Base-by-base conservation (phyloP, 1,140 invertebrate genomes). In the Drosophila hydei region DNA sequence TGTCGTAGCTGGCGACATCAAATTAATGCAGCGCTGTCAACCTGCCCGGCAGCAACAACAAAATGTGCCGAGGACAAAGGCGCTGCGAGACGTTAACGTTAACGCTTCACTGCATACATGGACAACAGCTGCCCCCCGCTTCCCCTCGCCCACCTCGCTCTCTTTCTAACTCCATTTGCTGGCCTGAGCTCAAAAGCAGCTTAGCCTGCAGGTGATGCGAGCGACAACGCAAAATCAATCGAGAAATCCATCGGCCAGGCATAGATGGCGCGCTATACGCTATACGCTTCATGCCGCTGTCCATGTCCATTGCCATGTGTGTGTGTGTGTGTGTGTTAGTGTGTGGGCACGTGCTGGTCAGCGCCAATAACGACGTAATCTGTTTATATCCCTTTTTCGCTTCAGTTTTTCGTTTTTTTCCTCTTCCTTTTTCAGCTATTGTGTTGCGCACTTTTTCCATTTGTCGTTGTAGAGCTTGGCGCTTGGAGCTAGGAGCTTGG, bases 321-420 rank as follows among this genome's bases (percentile, higher is more conserved):
- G 40, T 18, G 40, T 38, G 33, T 42, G 40, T 18, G 40, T 16
- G 40, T 42, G 12, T 68, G 76, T 77, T 60, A 69, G 70, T 85
- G 81, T 85, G 81, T 85, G 81, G 81, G 74, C 81, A 87, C 81
- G 80, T 85, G 77, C 80, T 87, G 81, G 81, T 87, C 83, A 88
- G 78, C 77, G 85, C 77, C 81, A 87, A 87, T 87, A 87, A 87
- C 81, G 83, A 87, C 81, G 81, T 87, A 87, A 87, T 87, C 84
- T 87, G 83, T 87, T 87, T 87, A 88, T 87, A 87, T 87, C 83
- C 83, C 79, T 77, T 81, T 83, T 77, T 78, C 12, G n/a, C 23
- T 16, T 56, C 30, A 1, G 14, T 56, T 45, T 19, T 42, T 21
- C 21, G 27, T 14, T 25, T 42, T 23, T 21, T 33, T 43, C 8